Evolutionary conservation across 2,113 vertebrate species (phyloP), one percentile per base, ranked within the genome.

Genomic region (Varanus komodoensis): DNA sequence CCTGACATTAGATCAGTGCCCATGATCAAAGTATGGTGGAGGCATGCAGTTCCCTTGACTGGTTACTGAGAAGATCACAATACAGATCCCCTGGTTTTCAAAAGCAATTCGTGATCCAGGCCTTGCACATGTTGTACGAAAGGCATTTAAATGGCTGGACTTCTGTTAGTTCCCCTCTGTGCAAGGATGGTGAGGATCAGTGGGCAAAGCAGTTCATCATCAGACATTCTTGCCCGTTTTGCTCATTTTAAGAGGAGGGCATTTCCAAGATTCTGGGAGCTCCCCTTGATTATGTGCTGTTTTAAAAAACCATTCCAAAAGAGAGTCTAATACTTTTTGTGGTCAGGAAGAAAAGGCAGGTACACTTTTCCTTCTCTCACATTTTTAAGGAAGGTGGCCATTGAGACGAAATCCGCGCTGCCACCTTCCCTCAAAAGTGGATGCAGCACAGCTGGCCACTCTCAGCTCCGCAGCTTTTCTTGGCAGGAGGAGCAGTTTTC

Each of bases 361-460:
- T 64, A 15, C 19, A 64, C 61, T 19, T 64, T 44, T 44, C 38
- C 38, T 44, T 44, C 38, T 44, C 38, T 44, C 38, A 44, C 38
- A 44, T 44, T 44, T 64, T 64, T 19, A 64, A 64, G 61, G 61
- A 92, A 74, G 91, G 87, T 50, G 75, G 82, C 89, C 93, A 88
- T 94, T 94, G 93, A 93, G 93, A 93, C 88, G 89, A 91, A 94
- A 97, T 96, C 94, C 95, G 93, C 94, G 96, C 93, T 1, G 94
- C 81, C 87, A 96, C 94, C 92, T 96, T 94, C 91, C 93, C 93
- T 92, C 90, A 92, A 95, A 92, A 93, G 94, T 94, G 94, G 92
- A 91, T 44, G 25, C 93, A 93, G 94, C 93, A 90, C 84, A 89
- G 92, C 91, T 89, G 79, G 92, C 94, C 92, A 87, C 88, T 77